phyloP scores from a whole-genome alignment of 2,888 invertebrate species.

The Scaptodrosophila latifasciaeformis region DNA sequence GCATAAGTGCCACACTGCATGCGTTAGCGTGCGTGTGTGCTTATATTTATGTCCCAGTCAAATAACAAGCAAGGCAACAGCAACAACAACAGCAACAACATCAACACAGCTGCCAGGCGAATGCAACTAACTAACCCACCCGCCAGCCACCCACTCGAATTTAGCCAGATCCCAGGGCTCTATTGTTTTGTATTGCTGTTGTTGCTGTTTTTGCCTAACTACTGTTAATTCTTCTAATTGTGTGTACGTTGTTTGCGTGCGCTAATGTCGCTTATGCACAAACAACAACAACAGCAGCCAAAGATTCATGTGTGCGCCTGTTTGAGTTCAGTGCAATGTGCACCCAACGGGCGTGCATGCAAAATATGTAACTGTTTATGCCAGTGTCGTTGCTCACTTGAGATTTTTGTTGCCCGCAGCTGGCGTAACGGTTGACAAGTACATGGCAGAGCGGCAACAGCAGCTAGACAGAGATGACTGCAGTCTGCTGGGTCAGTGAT shows the following conservation, averaged over 20 bases:
- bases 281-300: conserved; percentile 16
- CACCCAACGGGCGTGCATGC: conserved; percentile 35
- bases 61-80: conserved; percentile 42
- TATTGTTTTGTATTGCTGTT: conserved; percentile 30
- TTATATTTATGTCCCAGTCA: neutral
- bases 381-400: conserved; percentile 36
- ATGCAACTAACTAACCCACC: neutral
- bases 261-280: conserved; percentile 65
- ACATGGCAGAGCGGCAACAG: conserved; percentile 18
- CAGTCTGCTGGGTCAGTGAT: neutral
- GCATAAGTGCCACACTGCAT: conserved; percentile 13
- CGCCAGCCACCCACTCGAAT: neutral
- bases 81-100: conserved; percentile 17
- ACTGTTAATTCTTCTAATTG: conserved; percentile 67
- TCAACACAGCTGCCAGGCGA: conserved; percentile 15
- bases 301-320: neutral
- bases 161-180: conserved; percentile 9
- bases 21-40: conserved; percentile 3
- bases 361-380: conserved; percentile 63
- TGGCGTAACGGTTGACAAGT: conserved; percentile 43
- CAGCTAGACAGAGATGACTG: neutral
- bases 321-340: conserved; percentile 10
- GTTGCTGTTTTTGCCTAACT: conserved; percentile 48
- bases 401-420: conserved; percentile 35
- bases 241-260: conserved; percentile 67